These are phyloP conservation scores for Protodeltote pygarga DNA, from an alignment of 2,888 invertebrate genomes.

Conservation along the genomic window DNA sequence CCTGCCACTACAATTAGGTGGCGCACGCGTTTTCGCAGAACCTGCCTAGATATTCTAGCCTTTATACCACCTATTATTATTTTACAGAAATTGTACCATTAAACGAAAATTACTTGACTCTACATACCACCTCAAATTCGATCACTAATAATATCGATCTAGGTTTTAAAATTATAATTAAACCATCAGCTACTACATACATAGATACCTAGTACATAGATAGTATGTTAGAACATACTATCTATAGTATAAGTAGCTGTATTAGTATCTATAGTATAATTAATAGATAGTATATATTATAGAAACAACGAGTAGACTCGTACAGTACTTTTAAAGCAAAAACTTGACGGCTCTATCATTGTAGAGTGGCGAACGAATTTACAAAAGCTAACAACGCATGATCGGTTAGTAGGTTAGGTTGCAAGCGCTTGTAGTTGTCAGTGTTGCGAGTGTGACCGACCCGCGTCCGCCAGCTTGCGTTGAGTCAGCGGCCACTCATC, in stretches of 20 bases:
- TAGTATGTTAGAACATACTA: no score
- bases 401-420: constrained; percentile 49
- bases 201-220: no score
- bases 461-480: constrained; percentile 59
- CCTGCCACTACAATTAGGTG: constrained; percentile 80
- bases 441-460: constrained; percentile 42
- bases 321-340: constrained; percentile 8
- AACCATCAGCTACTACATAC: background rate
- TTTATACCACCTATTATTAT: constrained; percentile 42
- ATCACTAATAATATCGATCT: background rate
- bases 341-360: constrained; percentile 8
- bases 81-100: constrained; percentile 18
- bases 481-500: constrained; percentile 84
- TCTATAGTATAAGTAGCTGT: no score
- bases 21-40: constrained; percentile 72
- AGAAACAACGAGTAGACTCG: no score
- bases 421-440: constrained; percentile 29
- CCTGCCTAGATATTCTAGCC: constrained; percentile 45
- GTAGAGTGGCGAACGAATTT: constrained; percentile 34
- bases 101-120: constrained; percentile 12
- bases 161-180: constrained; percentile 1
- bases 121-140: constrained; percentile 10
- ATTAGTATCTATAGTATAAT: no score
- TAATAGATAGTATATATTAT: no score
- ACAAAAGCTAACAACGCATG: constrained; percentile 40